phyloP scores from a whole-genome alignment of 2,797 vertebrate species.

The Luscinia megarhynchos region DNA sequence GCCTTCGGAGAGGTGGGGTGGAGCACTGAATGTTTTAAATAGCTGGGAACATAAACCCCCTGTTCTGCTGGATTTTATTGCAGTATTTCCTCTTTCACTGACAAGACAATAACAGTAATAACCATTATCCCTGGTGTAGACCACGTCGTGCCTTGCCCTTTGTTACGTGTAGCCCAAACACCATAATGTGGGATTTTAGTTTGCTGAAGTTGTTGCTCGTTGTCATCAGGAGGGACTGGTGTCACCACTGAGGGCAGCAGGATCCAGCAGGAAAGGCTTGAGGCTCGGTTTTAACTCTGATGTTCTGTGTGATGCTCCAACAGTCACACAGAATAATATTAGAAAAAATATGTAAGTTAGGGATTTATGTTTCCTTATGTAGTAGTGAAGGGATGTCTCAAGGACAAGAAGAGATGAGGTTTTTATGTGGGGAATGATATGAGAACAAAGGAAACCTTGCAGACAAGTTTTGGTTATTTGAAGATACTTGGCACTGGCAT shows the following conservation, averaged over 20 bases:
- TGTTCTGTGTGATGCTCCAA: neutral
- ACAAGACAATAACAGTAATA: neutral
- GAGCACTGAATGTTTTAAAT: neutral
- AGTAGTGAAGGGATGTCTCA: neutral
- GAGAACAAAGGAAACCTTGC: neutral
- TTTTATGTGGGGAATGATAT: neutral
- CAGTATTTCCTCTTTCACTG: neutral
- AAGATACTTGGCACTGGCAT: neutral
- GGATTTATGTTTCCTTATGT: neutral
- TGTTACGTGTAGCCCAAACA: neutral
- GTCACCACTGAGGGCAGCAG: neutral
- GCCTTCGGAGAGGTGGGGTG: neutral
- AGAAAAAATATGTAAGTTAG: neutral
- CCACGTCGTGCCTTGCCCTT: neutral
- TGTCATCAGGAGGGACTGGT: neutral
- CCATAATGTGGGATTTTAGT: neutral
- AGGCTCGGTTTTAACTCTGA: neutral
- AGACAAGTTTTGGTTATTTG: neutral
- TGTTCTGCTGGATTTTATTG: neutral
- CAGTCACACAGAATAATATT: neutral
- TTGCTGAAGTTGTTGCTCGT: neutral
- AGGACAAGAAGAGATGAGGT: neutral
- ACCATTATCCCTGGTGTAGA: neutral
- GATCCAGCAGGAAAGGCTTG: neutral
- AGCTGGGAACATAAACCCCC: neutral